Evolutionary conservation across 2,113 vertebrate species (phyloP).

Genomic region (Lethenteron reissneri): DNA sequence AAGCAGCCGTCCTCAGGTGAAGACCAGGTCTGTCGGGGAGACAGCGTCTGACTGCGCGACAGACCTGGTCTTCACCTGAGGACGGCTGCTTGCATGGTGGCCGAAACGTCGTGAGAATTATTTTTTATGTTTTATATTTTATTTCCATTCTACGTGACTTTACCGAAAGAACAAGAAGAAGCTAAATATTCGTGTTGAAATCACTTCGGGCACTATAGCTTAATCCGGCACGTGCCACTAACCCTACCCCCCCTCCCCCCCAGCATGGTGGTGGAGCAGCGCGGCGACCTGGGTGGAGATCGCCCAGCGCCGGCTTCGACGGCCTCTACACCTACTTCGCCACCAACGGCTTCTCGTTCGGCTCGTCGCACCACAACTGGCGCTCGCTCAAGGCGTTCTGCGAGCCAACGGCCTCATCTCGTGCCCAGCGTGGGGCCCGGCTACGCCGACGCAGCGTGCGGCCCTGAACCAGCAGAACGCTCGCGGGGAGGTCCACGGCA

Average conservation of each 20-base stretch:
- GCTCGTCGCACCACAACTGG: conserved; percentile 80
- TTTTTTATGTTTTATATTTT: too few relatives aligned
- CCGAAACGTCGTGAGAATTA: too few relatives aligned
- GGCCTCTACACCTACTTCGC: conserved; percentile 94
- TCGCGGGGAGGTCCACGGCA: conserved; percentile 60
- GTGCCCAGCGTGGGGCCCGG: conserved; percentile 87
- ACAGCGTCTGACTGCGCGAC: too few relatives aligned
- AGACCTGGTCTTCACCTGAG: too few relatives aligned
- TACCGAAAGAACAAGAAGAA: too few relatives aligned
- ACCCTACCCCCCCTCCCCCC: conserved; percentile 59
- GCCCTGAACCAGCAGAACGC: conserved; percentile 81
- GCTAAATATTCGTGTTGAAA: conserved; percentile 38
- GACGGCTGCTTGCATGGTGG: too few relatives aligned
- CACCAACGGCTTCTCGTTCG: conserved; percentile 84
- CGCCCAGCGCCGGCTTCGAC: conserved; percentile 61
- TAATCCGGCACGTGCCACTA: conserved; percentile 44
- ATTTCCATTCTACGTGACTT: too few relatives aligned
- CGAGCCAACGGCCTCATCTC: conserved; percentile 52
- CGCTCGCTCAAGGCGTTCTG: conserved; percentile 54
- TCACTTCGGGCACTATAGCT: conserved; percentile 47
- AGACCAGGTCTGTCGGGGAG: too few relatives aligned
- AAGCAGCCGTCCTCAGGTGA: too few relatives aligned
- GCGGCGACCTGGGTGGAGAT: conserved; percentile 63
- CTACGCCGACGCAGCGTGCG: conserved; percentile 75
- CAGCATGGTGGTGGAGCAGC: conserved; percentile 74